Evolutionary conservation across 2,888 invertebrate genomes (phyloP).

Genomic region (Sarcophaga variegata): DNA sequence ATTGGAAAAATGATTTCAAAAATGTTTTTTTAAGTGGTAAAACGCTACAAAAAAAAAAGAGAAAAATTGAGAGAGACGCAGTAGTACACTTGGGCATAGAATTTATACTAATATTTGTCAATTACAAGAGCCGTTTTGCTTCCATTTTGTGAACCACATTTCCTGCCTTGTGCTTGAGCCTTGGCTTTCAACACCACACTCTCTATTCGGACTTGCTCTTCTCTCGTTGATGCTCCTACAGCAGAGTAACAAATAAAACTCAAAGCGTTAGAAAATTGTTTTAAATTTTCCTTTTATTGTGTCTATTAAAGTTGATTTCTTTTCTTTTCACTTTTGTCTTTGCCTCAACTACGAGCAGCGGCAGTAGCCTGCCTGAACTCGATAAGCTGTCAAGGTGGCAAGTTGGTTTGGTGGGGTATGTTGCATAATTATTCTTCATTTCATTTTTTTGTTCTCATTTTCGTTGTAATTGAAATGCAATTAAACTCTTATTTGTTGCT

Average conservation of each 20-base stretch:
- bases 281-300: too few relatives aligned
- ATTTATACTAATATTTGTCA: conserved; percentile 59
- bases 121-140: conserved; percentile 9
- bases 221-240: too few relatives aligned
- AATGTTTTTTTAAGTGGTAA: conserved; percentile 51
- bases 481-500: conserved; percentile 59
- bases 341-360: too few relatives aligned
- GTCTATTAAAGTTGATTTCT: too few relatives aligned
- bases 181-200: too few relatives aligned
- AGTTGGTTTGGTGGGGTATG: background rate
- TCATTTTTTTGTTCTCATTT: conserved; percentile 4
- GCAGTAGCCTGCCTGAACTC: too few relatives aligned
- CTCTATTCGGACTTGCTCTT: too few relatives aligned
- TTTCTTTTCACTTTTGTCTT: too few relatives aligned
- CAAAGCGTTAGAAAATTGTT: too few relatives aligned
- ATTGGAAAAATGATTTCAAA: background rate
- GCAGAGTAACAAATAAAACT: too few relatives aligned
- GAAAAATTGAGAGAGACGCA: background rate
- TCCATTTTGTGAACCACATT: background rate
- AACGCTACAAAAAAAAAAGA: background rate
- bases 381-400: background rate
- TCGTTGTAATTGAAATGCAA: conserved; percentile 61
- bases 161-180: too few relatives aligned
- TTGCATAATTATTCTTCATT: conserved; percentile 53
- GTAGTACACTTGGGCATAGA: background rate